phyloP scores from a whole-genome alignment of 2,888 invertebrate species.

The Lasioglossum lativentre region DNA sequence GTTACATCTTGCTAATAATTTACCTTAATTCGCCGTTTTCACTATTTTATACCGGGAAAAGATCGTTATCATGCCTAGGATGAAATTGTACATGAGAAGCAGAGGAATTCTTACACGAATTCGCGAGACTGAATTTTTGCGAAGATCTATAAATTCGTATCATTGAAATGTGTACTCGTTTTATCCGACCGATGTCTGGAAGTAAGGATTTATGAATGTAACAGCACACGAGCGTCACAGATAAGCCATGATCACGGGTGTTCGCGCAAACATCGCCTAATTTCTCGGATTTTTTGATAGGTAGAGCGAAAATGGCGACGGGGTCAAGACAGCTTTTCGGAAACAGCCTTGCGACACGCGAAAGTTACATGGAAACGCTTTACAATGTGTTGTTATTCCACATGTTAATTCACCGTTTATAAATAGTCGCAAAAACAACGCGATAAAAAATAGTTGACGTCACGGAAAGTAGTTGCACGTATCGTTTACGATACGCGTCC shows the following conservation, averaged over 20 bases:
- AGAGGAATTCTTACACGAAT: background rate
- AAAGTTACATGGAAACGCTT: constrained; percentile 22
- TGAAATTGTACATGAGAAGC: background rate
- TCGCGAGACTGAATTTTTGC: background rate
- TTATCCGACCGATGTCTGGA: background rate
- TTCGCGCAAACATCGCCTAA: background rate
- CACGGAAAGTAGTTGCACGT: constrained; percentile 29
- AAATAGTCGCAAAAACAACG: constrained; percentile 46
- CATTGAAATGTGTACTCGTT: background rate
- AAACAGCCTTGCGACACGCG: background rate
- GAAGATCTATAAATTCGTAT: background rate
- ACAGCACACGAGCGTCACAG: background rate
- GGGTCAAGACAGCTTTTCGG: background rate
- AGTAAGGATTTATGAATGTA: background rate
- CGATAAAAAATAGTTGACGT: constrained; percentile 53
- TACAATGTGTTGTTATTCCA: constrained; percentile 13
- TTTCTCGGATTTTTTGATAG: background rate
- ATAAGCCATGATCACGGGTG: background rate
- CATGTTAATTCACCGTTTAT: constrained; percentile 23
- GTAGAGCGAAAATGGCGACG: too few species aligned
- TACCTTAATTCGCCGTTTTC: background rate
- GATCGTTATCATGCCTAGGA: background rate
- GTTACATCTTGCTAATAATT: background rate
- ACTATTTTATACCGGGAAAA: background rate
- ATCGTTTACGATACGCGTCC: constrained; percentile 29